Evolutionary conservation across 2,113 vertebrate species (phyloP).

Genomic region (Octodon degus): DNA sequence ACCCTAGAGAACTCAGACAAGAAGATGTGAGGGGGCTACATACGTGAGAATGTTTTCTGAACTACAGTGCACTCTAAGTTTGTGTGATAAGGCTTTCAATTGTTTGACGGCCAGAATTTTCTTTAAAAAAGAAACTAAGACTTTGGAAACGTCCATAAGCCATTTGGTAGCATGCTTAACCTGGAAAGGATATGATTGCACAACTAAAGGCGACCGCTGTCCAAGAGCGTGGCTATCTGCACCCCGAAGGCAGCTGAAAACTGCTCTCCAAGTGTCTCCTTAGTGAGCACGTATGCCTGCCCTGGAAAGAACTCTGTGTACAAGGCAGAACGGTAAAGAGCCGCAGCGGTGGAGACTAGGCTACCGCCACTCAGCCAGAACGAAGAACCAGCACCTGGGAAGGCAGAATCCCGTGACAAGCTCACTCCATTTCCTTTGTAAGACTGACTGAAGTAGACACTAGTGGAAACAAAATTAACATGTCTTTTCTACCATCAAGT

Average conservation of each 20-base stretch:
- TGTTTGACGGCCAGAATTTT: neutral
- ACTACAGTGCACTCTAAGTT: fast-evolving
- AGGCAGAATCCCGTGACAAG: neutral
- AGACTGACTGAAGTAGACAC: neutral
- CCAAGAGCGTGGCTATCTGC: neutral
- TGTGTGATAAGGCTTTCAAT: neutral
- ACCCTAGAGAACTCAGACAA: neutral
- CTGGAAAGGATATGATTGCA: neutral
- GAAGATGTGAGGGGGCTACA: fast-evolving
- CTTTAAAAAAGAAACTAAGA: neutral
- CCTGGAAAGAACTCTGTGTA: neutral
- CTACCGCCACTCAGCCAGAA: neutral
- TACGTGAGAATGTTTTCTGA: neutral
- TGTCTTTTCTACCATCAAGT: slow-evolving; percentile 8
- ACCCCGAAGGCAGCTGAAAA: neutral
- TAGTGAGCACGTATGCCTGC: neutral
- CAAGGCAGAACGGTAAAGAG: neutral
- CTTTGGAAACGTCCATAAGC: neutral
- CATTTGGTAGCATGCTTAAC: neutral
- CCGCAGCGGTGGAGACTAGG: no score
- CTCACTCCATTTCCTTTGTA: neutral
- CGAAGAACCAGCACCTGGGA: neutral
- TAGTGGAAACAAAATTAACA: neutral
- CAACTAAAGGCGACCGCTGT: neutral
- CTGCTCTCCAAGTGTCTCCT: neutral